phyloP scores from a whole-genome alignment of 2,797 vertebrate species.

The Argyrosomus regius region DNA sequence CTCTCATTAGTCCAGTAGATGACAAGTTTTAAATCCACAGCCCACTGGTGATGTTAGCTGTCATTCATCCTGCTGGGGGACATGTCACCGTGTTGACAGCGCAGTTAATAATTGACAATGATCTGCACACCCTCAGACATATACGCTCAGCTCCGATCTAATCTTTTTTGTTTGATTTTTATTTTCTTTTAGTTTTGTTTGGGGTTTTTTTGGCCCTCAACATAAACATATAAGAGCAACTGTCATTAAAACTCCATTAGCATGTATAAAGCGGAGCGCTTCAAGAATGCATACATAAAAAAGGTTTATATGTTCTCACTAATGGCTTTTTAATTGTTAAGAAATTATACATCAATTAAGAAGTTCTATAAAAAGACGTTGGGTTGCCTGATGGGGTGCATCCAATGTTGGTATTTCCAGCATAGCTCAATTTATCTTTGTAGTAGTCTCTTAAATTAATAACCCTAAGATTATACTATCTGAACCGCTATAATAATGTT shows the following conservation, averaged over 20 bases:
- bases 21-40: conserved; percentile 70
- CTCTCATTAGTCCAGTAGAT: conserved; percentile 68
- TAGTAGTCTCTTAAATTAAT: conserved; percentile 20
- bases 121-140: conserved; percentile 36
- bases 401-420: conserved; percentile 9
- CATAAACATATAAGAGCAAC: not conserved
- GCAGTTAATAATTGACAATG: conserved; percentile 54
- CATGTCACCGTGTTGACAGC: conserved; percentile 52
- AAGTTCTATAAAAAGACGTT: conserved; percentile 21
- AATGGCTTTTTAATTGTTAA: conserved; percentile 52
- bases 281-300: conserved; percentile 29
- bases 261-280: conserved; percentile 17
- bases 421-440: conserved; percentile 9
- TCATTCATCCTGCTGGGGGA: conserved; percentile 65
- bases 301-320: conserved; percentile 29
- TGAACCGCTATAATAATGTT: not conserved
- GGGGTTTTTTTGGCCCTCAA: not conserved
- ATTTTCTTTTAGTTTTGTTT: not conserved
- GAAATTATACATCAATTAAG: conserved; percentile 37
- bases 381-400: conserved; percentile 22
- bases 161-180: conserved; percentile 8
- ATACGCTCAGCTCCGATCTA: conserved; percentile 15
- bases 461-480: not conserved
- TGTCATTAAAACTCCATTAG: conserved; percentile 30
- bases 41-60: conserved; percentile 70